phyloP scores from a whole-genome alignment of 2,113 vertebrate species.

The Nettapus auritus region DNA sequence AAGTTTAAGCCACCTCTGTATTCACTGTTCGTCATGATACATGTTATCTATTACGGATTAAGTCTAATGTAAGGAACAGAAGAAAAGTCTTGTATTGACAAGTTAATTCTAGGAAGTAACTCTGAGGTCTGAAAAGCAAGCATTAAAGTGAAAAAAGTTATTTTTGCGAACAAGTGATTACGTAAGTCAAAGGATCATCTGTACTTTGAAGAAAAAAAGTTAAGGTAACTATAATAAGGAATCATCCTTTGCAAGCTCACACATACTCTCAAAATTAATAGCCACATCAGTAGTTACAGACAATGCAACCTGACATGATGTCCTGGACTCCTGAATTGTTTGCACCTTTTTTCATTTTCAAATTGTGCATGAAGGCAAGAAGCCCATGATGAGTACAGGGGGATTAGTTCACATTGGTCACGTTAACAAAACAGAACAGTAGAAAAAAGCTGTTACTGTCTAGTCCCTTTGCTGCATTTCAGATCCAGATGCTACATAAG shows the following conservation, averaged over 20 bases:
- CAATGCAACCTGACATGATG: not conserved
- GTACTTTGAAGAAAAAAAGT: not conserved
- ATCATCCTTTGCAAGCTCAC: not conserved
- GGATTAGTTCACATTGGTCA: not conserved
- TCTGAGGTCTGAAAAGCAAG: not conserved
- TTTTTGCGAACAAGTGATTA: not conserved
- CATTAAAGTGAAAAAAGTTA: not conserved
- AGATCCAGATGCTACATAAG: not conserved
- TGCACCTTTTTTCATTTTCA: not conserved
- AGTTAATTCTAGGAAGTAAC: not conserved
- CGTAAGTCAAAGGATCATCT: not conserved
- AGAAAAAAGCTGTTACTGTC: not conserved
- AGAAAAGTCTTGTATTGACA: not conserved
- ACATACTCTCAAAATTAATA: not conserved
- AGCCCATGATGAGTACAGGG: not conserved
- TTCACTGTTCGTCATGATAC: not conserved
- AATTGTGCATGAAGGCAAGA: not conserved
- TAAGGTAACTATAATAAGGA: not conserved
- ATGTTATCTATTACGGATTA: accelerated
- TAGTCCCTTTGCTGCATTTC: not conserved
- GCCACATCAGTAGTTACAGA: not conserved
- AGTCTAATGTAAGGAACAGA: not conserved
- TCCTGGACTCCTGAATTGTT: not conserved
- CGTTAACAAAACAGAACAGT: not conserved
- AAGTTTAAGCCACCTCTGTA: not conserved